Percentiles rank a stretch among this genome's conserved stretches.
Evolutionary conservation across 2,113 vertebrate genomes (phyloP).

Genomic region (Lophotis ruficrista): DNA sequence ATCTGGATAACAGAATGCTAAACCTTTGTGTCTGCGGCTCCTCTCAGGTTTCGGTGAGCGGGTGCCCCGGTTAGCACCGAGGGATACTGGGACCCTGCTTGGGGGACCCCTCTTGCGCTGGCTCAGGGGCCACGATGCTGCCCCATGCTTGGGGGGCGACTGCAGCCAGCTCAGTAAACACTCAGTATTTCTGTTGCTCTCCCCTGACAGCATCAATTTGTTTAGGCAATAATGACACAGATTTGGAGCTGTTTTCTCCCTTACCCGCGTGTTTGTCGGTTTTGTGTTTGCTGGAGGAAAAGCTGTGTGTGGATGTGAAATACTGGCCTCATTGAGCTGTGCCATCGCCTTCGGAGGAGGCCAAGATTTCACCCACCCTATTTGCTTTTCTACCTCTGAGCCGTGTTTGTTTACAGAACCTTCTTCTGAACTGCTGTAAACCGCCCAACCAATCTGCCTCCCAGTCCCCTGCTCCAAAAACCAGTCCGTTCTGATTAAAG

Average conservation of each 20-base stretch:
- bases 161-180: background rate
- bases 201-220: background rate
- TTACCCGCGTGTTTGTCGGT: background rate
- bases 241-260: constrained; percentile 18
- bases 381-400: constrained; percentile 60
- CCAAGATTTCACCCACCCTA: constrained; percentile 29
- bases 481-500: constrained; percentile 52
- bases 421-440: constrained; percentile 43
- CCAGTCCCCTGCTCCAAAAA: constrained; percentile 35
- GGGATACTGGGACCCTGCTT: background rate
- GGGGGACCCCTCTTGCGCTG: background rate
- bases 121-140: fast-evolving
- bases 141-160: fast-evolving
- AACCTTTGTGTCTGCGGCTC: background rate
- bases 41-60: background rate
- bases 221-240: background rate
- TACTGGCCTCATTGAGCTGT: constrained; percentile 18
- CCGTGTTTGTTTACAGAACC: constrained; percentile 49
- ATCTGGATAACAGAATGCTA: background rate
- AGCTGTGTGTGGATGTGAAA: constrained; percentile 4
- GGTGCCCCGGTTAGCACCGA: background rate
- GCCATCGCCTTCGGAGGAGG: background rate
- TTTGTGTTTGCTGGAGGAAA: constrained; percentile 40
- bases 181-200: background rate
- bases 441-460: background rate